Conservation (phyloP, 2,888 invertebrate species). For the Marasmarcha lunaedactyla region DNA sequence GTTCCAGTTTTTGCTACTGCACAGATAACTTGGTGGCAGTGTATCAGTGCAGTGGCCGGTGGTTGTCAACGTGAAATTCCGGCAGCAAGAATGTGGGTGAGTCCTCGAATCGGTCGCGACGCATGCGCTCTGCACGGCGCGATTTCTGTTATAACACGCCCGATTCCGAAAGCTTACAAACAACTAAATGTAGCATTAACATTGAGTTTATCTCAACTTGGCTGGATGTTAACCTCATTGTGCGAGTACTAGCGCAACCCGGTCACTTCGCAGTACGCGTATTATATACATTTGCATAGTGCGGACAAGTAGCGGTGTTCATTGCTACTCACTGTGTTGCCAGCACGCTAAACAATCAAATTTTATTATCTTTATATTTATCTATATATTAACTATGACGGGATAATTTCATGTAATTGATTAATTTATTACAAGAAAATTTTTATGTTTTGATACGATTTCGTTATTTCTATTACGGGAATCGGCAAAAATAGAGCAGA, state of each 20-base stretch:
- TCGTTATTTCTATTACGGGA: no score
- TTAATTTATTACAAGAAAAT: no score
- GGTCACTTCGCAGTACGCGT: slow-evolving; percentile 58
- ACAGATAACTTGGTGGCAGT: no score
- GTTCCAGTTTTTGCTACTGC: no score
- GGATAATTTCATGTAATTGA: no score
- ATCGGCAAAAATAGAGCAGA: no score
- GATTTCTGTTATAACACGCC: slow-evolving; percentile 50
- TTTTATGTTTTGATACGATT: no score
- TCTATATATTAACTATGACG: no score
- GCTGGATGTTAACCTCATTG: slow-evolving; percentile 15
- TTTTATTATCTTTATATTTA: no score
- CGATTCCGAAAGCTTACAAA: slow-evolving; percentile 35
- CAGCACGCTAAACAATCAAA: no score
- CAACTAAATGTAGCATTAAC: slow-evolving; percentile 26
- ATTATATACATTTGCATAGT: slow-evolving; percentile 64
- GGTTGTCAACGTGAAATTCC: slow-evolving; percentile 56
- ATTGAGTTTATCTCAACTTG: slow-evolving; percentile 6
- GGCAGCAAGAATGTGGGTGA: slow-evolving; percentile 63
- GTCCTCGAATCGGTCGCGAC: slow-evolving; percentile 51
- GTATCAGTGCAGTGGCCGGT: not conserved
- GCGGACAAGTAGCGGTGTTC: slow-evolving; percentile 57
- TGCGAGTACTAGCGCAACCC: slow-evolving; percentile 35
- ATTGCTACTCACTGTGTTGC: slow-evolving; percentile 16
- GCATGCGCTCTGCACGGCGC: slow-evolving; percentile 51